Conservation (phyloP, 2,888 invertebrate genomes). For the Euclidia mi region DNA sequence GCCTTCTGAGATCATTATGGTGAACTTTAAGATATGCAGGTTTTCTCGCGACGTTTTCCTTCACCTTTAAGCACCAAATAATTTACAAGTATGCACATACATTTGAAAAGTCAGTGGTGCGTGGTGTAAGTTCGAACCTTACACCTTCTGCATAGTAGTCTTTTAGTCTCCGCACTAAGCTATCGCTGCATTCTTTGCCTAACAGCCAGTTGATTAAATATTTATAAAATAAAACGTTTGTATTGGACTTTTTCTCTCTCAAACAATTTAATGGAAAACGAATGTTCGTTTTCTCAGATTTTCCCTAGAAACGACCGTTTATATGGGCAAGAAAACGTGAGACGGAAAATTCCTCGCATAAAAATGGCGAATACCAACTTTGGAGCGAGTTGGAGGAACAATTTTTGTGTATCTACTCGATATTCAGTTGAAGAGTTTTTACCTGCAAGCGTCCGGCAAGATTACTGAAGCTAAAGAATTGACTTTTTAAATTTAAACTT, state of each 20-base stretch:
- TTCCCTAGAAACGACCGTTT: conserved; percentile 12
- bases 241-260: background rate
- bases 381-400: background rate
- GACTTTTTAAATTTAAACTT: too few species aligned
- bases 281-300: conserved; percentile 15
- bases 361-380: conserved; percentile 29
- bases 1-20: too few species aligned
- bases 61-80: too few species aligned
- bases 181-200: too few species aligned
- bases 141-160: too few species aligned
- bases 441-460: conserved; percentile 1
- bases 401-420: conserved; percentile 12
- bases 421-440: conserved; percentile 5
- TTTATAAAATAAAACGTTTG: conserved; percentile 1
- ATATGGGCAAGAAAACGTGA: conserved; percentile 6
- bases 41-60: too few species aligned
- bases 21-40: too few species aligned
- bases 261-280: conserved; percentile 1
- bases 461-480: background rate
- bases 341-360: conserved; percentile 3
- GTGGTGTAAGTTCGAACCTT: too few species aligned
- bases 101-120: too few species aligned
- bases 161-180: too few species aligned
- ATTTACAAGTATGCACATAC: too few species aligned
- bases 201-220: conserved; percentile 8